Percentiles rank a stretch among this genome's conserved stretches.
Evolutionary conservation across 2,888 invertebrate genomes (phyloP).

Genomic region (Epirrhoe alternata): DNA sequence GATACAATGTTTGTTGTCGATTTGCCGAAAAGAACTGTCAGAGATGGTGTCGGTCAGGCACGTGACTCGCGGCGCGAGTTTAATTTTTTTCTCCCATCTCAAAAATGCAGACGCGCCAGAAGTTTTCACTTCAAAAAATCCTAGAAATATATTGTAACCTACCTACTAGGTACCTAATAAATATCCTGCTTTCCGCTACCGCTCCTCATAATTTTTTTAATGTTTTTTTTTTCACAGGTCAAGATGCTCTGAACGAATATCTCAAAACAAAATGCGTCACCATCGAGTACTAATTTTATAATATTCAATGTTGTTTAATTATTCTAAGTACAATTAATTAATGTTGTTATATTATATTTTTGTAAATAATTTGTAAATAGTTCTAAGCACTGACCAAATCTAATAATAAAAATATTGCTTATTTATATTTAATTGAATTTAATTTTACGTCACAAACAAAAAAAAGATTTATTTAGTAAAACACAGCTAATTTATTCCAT

Average conservation of each 20-base stretch:
- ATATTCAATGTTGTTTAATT: constrained; percentile 5
- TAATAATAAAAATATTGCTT: constrained; percentile 22
- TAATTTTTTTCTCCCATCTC: too few relatives aligned
- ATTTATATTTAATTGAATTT: constrained; percentile 19
- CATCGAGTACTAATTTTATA: constrained; percentile 90
- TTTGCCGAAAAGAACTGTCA: too few relatives aligned
- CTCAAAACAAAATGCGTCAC: constrained; percentile 97
- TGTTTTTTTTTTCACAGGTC: constrained; percentile 85
- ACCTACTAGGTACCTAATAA: too few relatives aligned
- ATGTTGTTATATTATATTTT: constrained; percentile 8
- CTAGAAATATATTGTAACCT: too few relatives aligned
- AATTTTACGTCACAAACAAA: constrained; percentile 16
- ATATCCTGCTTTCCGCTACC: background rate
- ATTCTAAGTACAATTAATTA: constrained; percentile 22
- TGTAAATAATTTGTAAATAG: constrained; percentile 33
- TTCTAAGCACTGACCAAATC: constrained; percentile 32
- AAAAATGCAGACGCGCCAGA: too few relatives aligned
- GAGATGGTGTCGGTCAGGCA: too few relatives aligned
- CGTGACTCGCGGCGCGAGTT: too few relatives aligned
- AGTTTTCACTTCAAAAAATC: too few relatives aligned
- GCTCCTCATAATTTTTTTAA: background rate
- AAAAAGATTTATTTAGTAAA: constrained; percentile 26
- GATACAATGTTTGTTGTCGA: too few relatives aligned
- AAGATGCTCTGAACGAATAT: constrained; percentile 97
- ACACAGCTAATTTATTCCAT: constrained; percentile 44